Evolutionary conservation across 2,113 vertebrate species (phyloP), one percentile per base, ranked within the genome.

Genomic region (Oryzias javanicus): DNA sequence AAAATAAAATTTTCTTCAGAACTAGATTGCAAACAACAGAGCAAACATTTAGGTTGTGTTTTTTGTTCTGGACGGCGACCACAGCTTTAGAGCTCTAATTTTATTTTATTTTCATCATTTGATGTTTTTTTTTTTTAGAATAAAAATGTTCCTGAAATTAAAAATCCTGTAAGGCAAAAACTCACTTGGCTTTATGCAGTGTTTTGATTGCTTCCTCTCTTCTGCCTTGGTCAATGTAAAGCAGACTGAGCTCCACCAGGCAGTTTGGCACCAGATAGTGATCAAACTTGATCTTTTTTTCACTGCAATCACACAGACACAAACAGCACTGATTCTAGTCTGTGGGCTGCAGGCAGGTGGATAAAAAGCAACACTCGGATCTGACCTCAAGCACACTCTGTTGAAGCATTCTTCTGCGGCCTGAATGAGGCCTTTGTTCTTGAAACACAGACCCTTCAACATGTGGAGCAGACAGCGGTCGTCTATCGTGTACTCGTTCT

Each of bases 101-200:
- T n/a, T n/a, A n/a, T n/a, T n/a, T n/a, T n/a, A n/a, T n/a, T n/a
- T n/a, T n/a, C n/a, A n/a, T n/a, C n/a, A n/a, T n/a, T n/a, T n/a
- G n/a, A n/a, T n/a, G 22, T 22, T 22, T 22, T 2, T 22, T 22
- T 22, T 1, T 35, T 10, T 35, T 35, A 3, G 35, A 35, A 2
- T 35, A 35, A 12, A 35, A 35, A 35, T 35, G 35, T 35, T 35
- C 7, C 27, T 12, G 35, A 35, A 2, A 35, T 8, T 3, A 2
- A 19, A 7, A 1, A 13, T 60, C 2, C 4, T 18, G 12, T 17
- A 15, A 16, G 53, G 14, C 8, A 51, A 41, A 2, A 2, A 88
- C 91, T 72, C 72, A 94, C 92, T 92, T 94, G 68, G 92, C 92
- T 60, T 93, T 92, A 50, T 87, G 89, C 50, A 94, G 84, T 0